Evolutionary conservation across 2,888 invertebrate species (phyloP).

Genomic region (Gisinianus flammeolus): DNA sequence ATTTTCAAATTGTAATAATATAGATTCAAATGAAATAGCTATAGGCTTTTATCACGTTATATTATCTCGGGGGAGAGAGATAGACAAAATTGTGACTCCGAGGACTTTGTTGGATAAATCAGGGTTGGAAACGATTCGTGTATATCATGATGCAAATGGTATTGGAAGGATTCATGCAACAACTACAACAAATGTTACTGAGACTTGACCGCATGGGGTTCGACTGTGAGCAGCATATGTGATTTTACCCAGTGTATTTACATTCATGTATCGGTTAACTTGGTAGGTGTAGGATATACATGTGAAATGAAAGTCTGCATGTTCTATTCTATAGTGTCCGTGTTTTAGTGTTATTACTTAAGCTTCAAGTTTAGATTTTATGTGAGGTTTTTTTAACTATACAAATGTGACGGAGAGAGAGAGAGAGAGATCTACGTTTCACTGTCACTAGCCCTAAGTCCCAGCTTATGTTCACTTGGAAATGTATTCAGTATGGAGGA

Average conservation of each 20-base stretch:
- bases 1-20: background rate
- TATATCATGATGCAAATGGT: background rate
- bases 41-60: background rate
- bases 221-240: background rate
- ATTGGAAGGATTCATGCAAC: background rate
- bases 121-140: background rate
- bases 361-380: conserved; percentile 16
- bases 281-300: background rate
- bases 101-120: conserved; percentile 10
- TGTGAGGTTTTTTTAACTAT: background rate
- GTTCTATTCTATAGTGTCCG: background rate
- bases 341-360: conserved; percentile 20
- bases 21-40: background rate
- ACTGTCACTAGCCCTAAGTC: conserved; percentile 35
- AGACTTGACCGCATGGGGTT: conserved; percentile 24
- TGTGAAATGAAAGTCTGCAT: background rate
- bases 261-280: background rate
- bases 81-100: conserved; percentile 6
- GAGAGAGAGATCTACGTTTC: conserved; percentile 23
- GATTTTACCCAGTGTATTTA: background rate
- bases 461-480: background rate
- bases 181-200: conserved; percentile 22
- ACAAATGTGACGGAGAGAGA: conserved; percentile 21
- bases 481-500: conserved; percentile 37
- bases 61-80: background rate